These are phyloP conservation scores for Helleia helle DNA, from an alignment of 2,888 invertebrate genomes.

Conservation along the genomic window DNA sequence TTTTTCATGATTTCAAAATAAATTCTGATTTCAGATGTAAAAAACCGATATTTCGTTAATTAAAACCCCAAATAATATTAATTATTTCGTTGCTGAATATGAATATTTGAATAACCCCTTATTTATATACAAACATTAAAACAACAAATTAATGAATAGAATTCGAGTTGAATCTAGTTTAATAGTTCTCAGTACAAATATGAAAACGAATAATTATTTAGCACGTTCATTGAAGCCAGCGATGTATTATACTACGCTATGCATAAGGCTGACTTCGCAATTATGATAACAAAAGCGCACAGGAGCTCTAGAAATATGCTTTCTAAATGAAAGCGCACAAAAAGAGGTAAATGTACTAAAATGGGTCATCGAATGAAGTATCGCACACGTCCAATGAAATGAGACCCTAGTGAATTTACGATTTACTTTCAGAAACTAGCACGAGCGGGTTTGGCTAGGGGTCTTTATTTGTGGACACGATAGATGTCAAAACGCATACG, in stretches of 20 bases:
- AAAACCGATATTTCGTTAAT: no score
- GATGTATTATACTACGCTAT: conserved; percentile 8
- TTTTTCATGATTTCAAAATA: no score
- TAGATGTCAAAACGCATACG: conserved; percentile 28
- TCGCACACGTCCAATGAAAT: conserved; percentile 30
- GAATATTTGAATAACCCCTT: no score
- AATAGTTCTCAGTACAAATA: conserved; percentile 1
- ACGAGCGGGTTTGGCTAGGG: conserved; percentile 19
- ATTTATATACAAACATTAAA: background rate
- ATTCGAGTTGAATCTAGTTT: background rate
- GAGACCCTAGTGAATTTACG: conserved; percentile 23
- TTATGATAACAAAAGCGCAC: conserved; percentile 36
- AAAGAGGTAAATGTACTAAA: conserved; percentile 40
- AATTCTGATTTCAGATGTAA: no score
- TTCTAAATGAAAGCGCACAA: conserved; percentile 37
- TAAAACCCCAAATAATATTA: no score
- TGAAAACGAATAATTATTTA: conserved; percentile 8
- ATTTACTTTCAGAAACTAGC: conserved; percentile 19
- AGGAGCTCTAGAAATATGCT: conserved; percentile 33
- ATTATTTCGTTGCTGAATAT: no score
- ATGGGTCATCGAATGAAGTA: conserved; percentile 49
- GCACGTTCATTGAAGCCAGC: conserved; percentile 3
- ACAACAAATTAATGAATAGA: background rate
- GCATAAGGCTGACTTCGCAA: conserved; percentile 24
- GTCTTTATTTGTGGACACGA: conserved; percentile 18